A percentile compares a stretch with the other conserved stretches of the same genome.
phyloP scores from a whole-genome alignment of 2,888 invertebrate species.

The Creontiades dilutus region DNA sequence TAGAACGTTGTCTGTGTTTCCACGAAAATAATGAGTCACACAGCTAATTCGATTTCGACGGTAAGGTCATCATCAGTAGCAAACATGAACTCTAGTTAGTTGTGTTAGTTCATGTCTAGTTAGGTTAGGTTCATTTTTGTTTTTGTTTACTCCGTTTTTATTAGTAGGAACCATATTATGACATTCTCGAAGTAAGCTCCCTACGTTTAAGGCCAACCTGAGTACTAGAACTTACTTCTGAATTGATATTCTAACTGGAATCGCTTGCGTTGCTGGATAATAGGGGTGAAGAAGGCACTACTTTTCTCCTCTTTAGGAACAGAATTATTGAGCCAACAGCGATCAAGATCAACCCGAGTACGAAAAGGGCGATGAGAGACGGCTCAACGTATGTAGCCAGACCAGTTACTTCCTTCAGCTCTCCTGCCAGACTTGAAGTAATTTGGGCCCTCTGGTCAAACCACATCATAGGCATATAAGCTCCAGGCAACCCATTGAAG shows the following conservation, averaged over 20 bases:
- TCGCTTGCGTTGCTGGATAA: conserved; percentile 38
- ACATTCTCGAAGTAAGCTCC: too few relatives aligned
- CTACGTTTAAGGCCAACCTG: too few relatives aligned
- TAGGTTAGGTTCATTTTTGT: too few relatives aligned
- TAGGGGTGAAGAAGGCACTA: conserved; percentile 45
- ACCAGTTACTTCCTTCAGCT: conserved; percentile 79
- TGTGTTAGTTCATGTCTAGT: too few relatives aligned
- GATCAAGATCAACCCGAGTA: conserved; percentile 60
- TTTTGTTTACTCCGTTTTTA: too few relatives aligned
- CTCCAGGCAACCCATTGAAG: conserved; percentile 83
- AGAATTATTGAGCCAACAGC: conserved; percentile 46
- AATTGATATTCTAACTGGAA: background rate
- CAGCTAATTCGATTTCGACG: too few relatives aligned
- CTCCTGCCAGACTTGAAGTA: conserved; percentile 81
- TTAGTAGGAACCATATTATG: too few relatives aligned
- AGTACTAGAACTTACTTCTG: too few relatives aligned
- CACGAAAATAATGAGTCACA: too few relatives aligned
- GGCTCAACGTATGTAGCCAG: conserved; percentile 63
- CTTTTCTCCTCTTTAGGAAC: conserved; percentile 4
- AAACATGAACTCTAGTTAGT: too few relatives aligned
- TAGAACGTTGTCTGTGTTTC: too few relatives aligned
- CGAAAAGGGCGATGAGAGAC: conserved; percentile 32
- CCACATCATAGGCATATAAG: conserved; percentile 89
- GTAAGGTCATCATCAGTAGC: too few relatives aligned
- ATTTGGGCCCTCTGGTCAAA: conserved; percentile 85